Evolutionary conservation across 2,888 invertebrate genomes (phyloP).

Genomic region (Chaetogeoica ovagalla): DNA sequence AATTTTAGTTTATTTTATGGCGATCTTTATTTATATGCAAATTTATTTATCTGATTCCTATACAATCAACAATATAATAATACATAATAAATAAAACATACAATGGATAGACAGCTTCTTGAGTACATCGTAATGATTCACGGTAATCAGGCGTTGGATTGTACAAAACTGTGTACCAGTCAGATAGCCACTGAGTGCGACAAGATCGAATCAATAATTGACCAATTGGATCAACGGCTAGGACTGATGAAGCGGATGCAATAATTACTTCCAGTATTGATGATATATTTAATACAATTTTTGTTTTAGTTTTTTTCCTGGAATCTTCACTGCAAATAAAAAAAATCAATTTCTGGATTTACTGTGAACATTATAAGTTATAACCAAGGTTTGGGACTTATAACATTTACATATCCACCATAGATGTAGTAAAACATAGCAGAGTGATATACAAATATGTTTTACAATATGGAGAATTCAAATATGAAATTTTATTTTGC

Average conservation of each 20-base stretch:
- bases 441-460: no score
- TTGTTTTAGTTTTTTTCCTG: conserved; percentile 46
- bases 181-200: conserved; percentile 76
- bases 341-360: background rate
- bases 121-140: conserved; percentile 86
- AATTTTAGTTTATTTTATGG: no score
- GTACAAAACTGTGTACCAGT: conserved; percentile 95
- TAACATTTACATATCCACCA: no score
- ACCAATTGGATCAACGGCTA: conserved; percentile 82
- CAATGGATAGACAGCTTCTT: conserved; percentile 97
- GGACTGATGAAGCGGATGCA: conserved; percentile 75
- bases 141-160: conserved; percentile 94
- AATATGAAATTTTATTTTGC: no score
- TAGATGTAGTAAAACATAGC: no score
- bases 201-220: conserved; percentile 77
- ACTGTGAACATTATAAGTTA: no score
- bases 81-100: conserved; percentile 63
- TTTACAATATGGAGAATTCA: no score
- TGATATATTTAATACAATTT: conserved; percentile 69
- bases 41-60: no score
- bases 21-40: no score
- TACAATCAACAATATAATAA: conserved; percentile 6
- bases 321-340: conserved; percentile 26
- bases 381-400: no score
- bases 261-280: conserved; percentile 79